Base-by-base conservation (phyloP, 2,888 invertebrate genomes). In the Melanargia galathea region DNA sequence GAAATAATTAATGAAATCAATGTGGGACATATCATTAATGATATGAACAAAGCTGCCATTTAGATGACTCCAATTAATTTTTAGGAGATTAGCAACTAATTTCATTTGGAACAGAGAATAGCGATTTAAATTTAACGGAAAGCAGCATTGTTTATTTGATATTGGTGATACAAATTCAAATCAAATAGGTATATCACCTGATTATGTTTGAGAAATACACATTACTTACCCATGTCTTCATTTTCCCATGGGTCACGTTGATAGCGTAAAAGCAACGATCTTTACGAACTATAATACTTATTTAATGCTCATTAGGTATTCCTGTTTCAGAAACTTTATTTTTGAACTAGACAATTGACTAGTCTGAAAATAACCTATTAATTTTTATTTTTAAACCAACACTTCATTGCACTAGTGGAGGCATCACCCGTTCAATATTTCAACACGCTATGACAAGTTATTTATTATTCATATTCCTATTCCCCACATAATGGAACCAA, bases 391-490 rank as follows among this genome's bases (percentile, higher is more conserved):
- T 38, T 38, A 38, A 38, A 38, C 6, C 38, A 4, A 3, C 5
- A 11, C 5, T 38, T n/a, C 13, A 4, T 13, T 13, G 6, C 18
- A 1, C 0, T 6, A 6, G 3, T 16, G 7, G 6, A 16, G 6
- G 3, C 6, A 8, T 16, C 16, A 18, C 16, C 8, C 18, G 7
- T 10, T 10, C 18, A 20, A 33, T 51, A 51, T 51, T 51, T 51
- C 30, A 51, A 26, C 49, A 51, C 16, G 3, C 30, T 18, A 30
- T 51, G 11, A 49, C 16, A 7, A 30, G 33, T 33, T 33, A 51
- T 48, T 48, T 18, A 51, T 24, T 48, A 48, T 48, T 46, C 46
- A 22, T 46, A 24, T 35, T 38, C 38, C 13, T n/a, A 38, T 38
- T 24, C 24, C 11, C 22, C 6, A 24, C 24, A n/a, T 45, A 45